Percentiles rank a stretch among this genome's conserved stretches.
Conservation (phyloP, 2,113 vertebrate genomes). For the Antennarius striatus region DNA sequence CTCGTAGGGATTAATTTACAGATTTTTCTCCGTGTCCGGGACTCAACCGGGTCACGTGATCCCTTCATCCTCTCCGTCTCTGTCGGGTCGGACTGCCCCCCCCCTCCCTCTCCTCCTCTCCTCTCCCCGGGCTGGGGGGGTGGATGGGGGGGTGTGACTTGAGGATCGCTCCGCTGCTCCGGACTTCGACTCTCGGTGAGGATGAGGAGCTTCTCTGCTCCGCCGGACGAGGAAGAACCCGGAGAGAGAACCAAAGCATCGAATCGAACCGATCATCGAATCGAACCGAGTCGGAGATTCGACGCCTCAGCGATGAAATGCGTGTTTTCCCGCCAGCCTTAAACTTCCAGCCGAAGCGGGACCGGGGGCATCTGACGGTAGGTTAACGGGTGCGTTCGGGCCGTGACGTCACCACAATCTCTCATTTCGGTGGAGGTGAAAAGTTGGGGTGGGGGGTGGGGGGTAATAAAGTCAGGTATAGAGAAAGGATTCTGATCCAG, state of each 20-base stretch:
- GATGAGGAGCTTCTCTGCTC: constrained; percentile 45
- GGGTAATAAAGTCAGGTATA: too few relatives aligned
- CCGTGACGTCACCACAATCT: too few relatives aligned
- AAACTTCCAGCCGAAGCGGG: not conserved
- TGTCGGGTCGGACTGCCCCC: not conserved
- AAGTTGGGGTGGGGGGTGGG: too few relatives aligned
- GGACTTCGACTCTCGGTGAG: constrained; percentile 32
- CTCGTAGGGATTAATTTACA: too few relatives aligned
- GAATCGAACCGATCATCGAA: too few relatives aligned
- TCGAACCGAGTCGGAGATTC: not conserved
- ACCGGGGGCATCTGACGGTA: constrained; percentile 39
- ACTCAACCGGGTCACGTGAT: not conserved
- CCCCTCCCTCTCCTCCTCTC: constrained; percentile 5
- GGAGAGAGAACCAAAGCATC: too few relatives aligned
- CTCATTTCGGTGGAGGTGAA: too few relatives aligned
- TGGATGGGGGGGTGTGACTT: constrained; percentile 45
- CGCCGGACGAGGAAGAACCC: not conserved
- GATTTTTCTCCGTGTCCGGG: too few relatives aligned
- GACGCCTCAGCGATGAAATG: constrained; percentile 17
- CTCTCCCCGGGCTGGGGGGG: not conserved
- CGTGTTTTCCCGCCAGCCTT: not conserved
- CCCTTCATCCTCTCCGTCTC: constrained; percentile 3
- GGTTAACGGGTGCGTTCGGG: constrained; percentile 6
- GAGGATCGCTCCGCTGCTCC: not conserved
- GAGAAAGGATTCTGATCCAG: too few relatives aligned